Percentiles rank a stretch among this genome's conserved stretches.
Conservation (phyloP, 1,140 invertebrate species). For the Arctopsyche grandis region DNA sequence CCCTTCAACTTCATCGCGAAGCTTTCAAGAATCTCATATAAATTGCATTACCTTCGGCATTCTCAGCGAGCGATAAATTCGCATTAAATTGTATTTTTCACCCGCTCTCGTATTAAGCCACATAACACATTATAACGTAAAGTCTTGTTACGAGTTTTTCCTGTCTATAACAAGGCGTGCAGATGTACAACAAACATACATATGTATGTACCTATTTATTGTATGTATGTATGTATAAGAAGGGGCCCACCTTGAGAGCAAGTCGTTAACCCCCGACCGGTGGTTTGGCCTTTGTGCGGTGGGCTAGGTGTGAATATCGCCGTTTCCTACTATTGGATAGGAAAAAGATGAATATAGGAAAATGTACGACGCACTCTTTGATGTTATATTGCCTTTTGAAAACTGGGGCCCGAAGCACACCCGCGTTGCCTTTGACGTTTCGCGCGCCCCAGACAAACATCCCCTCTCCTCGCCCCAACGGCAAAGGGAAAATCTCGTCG, state of each 20-base stretch:
- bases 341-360: constrained; percentile 11
- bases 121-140: not conserved
- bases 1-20: too few relatives aligned
- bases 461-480: too few relatives aligned
- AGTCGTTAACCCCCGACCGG: constrained; percentile 23
- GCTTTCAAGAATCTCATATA: too few relatives aligned
- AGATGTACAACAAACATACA: not conserved
- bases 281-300: constrained; percentile 33
- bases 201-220: not conserved
- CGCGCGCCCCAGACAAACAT: constrained; percentile 3
- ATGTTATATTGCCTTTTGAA: constrained; percentile 34
- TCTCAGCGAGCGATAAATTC: not conserved
- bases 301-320: constrained; percentile 35
- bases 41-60: too few relatives aligned
- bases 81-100: not conserved
- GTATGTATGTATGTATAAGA: not conserved
- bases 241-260: constrained; percentile 4
- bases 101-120: not conserved
- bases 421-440: constrained; percentile 1
- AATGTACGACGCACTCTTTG: constrained; percentile 36
- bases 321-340: constrained; percentile 9
- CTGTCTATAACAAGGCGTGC: not conserved
- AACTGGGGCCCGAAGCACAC: not conserved
- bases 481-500: constrained; percentile 30
- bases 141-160: not conserved